Percentiles rank a stretch among this genome's conserved stretches.
Conservation (phyloP, 1,140 invertebrate species). For the Globodera ellingtonae region DNA sequence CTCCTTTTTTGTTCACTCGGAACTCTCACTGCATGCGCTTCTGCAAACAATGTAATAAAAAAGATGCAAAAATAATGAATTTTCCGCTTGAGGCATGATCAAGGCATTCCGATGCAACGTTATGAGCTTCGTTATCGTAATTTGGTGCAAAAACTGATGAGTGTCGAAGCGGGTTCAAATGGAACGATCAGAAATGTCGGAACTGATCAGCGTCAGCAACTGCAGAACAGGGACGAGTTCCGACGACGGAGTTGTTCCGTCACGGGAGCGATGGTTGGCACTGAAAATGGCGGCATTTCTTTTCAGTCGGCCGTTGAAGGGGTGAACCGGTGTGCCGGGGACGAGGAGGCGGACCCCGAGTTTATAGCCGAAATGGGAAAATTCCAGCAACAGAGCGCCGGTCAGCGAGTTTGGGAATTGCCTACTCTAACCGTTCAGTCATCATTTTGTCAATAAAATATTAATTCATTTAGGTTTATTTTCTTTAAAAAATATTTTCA, state of each 20-base stretch:
- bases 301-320: neutral
- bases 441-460: too few species aligned
- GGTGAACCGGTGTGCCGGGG: neutral
- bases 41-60: constrained; percentile 68
- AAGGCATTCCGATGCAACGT: constrained; percentile 30
- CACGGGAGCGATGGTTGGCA: constrained; percentile 8
- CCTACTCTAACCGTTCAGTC: too few species aligned
- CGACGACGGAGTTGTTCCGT: constrained; percentile 24
- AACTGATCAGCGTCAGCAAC: constrained; percentile 10
- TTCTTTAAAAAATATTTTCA: too few species aligned
- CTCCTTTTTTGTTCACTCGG: constrained; percentile 67
- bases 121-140: constrained; percentile 49
- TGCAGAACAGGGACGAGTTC: constrained; percentile 14
- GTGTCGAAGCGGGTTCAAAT: neutral
- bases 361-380: constrained; percentile 29
- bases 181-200: constrained; percentile 4
- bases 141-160: constrained; percentile 30
- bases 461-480: too few species aligned
- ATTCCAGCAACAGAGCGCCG: constrained; percentile 4
- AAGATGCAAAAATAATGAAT: neutral
- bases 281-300: neutral
- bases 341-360: constrained; percentile 33
- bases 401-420: neutral
- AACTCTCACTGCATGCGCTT: constrained; percentile 70
- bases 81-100: constrained; percentile 41